phyloP scores from a whole-genome alignment of 23 tunicate species.

The Trididemnum nubilum region DNA sequence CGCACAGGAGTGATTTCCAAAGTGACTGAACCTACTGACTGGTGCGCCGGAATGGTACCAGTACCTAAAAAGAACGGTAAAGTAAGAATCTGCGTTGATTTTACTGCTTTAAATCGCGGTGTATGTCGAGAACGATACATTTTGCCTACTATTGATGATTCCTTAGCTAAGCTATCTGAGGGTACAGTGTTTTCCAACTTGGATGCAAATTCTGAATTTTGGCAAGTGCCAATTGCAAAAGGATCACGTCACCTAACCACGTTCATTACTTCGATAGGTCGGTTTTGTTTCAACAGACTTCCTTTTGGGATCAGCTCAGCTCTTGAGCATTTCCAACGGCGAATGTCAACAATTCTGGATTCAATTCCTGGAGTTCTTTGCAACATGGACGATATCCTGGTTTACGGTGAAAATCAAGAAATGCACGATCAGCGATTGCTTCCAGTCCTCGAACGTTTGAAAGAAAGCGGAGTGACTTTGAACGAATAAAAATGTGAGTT shows the following conservation, averaged over 20 bases:
- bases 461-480: conserved; percentile 17
- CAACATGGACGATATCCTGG: conserved; percentile 35
- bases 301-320: conserved; percentile 47
- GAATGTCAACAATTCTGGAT: conserved; percentile 16
- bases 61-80: conserved; percentile 43
- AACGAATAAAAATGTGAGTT: conserved; percentile 43
- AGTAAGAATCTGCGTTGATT: conserved; percentile 49
- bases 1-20: conserved; percentile 19
- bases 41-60: conserved; percentile 52
- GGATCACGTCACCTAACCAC: conserved; percentile 24
- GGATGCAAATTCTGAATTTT: conserved; percentile 48
- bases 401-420: conserved; percentile 28
- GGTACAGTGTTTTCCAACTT: conserved; percentile 30
- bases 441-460: conserved; percentile 3
- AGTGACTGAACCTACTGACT: conserved; percentile 33
- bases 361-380: conserved; percentile 24
- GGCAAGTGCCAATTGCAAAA: conserved; percentile 22
- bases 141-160: conserved; percentile 4
- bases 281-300: conserved; percentile 48
- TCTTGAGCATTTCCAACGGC: conserved; percentile 44
- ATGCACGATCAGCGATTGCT: conserved; percentile 23
- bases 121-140: neutral
- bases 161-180: neutral
- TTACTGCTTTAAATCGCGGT: conserved; percentile 18
- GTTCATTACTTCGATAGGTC: conserved; percentile 31